Conservation (phyloP, 2,888 invertebrate species). For the Nesidiocoris tenuis region DNA sequence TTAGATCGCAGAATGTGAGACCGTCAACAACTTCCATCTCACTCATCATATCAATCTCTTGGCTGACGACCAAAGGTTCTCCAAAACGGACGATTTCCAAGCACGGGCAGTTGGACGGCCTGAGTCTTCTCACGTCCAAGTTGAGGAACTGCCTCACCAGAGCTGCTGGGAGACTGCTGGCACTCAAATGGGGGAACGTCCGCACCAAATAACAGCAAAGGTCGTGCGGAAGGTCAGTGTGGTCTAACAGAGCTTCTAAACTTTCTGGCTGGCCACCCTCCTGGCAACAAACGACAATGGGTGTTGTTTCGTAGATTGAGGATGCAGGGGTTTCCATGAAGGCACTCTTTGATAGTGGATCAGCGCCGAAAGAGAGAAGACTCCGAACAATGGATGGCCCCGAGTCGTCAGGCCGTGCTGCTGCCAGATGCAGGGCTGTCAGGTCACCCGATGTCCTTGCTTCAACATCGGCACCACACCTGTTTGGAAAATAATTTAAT, state of each 20-base stretch:
- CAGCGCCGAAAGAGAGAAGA: constrained; percentile 15
- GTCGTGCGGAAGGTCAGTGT: not conserved
- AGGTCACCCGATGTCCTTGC: not conserved
- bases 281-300: not conserved
- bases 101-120: not conserved
- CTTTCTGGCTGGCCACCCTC: not conserved
- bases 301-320: not conserved
- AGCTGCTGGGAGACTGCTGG: not conserved
- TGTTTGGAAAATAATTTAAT: no score
- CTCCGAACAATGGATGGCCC: not conserved
- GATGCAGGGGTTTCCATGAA: no score
- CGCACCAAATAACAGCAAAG: not conserved
- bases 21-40: not conserved
- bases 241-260: not conserved
- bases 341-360: not conserved
- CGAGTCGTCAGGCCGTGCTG: constrained; percentile 1
- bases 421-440: constrained; percentile 14
- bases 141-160: not conserved
- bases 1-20: not conserved
- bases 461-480: constrained; percentile 2
- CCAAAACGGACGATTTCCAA: not conserved
- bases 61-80: not conserved
- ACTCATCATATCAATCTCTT: not conserved
- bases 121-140: not conserved
- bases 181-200: not conserved